A percentile compares a stretch with the other conserved stretches of the same genome.
These are phyloP conservation scores for Colletes collaris DNA, from an alignment of 2,888 invertebrate species.

Conservation along the genomic window DNA sequence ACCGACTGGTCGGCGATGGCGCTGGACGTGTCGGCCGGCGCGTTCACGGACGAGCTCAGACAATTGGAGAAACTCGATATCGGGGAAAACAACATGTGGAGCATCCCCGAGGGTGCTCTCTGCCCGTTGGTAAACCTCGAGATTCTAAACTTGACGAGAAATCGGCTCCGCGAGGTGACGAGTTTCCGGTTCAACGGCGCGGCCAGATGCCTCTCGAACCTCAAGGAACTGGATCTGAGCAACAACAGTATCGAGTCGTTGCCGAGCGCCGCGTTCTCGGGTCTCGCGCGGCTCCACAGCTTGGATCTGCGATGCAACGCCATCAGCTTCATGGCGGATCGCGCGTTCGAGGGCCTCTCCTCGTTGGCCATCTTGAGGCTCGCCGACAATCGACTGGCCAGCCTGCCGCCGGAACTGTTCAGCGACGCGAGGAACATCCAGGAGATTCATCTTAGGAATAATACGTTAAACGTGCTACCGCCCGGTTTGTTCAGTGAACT, in stretches of 20 bases:
- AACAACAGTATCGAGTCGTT: conserved; percentile 91
- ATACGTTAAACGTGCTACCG: conserved; percentile 91
- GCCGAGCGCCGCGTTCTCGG: conserved; percentile 89
- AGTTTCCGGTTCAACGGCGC: conserved; percentile 88
- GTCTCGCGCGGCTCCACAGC: conserved; percentile 88
- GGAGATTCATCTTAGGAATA: conserved; percentile 92
- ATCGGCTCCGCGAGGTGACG: conserved; percentile 90
- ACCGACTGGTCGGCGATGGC: conserved; percentile 93
- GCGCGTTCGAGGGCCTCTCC: conserved; percentile 90
- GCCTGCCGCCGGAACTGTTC: conserved; percentile 92
- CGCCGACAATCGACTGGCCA: conserved; percentile 91
- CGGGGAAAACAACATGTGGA: conserved; percentile 92
- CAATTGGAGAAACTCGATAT: conserved; percentile 90
- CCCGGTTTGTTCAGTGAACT: conserved; percentile 91
- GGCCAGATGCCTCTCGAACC: conserved; percentile 88
- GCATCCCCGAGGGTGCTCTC: conserved; percentile 89
- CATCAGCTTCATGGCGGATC: conserved; percentile 89
- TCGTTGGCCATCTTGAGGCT: conserved; percentile 90
- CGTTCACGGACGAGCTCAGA: conserved; percentile 89
- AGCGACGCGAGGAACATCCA: conserved; percentile 90
- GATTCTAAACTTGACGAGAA: conserved; percentile 91
- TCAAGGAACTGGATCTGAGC: conserved; percentile 89
- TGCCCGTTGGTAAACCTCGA: conserved; percentile 90
- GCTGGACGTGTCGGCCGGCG: conserved; percentile 89
- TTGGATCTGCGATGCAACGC: conserved; percentile 91